Evolutionary conservation across 2,888 invertebrate genomes (phyloP).

Genomic region (Harmothoe impar): DNA sequence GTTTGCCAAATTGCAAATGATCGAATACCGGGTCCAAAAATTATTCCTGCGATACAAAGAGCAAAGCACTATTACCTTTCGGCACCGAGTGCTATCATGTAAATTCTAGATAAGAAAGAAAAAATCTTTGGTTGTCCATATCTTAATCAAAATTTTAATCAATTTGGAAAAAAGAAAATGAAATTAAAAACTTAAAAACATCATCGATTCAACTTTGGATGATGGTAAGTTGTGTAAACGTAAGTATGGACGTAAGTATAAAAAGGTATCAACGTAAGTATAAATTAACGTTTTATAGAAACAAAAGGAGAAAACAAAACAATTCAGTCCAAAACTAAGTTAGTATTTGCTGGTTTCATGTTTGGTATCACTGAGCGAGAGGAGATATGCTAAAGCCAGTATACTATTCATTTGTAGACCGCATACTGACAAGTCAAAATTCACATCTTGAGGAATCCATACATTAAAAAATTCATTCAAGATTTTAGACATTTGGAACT

Average conservation of each 20-base stretch:
- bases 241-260: conserved; percentile 60
- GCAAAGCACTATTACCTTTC: not conserved
- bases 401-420: not conserved
- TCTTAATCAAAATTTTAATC: not conserved
- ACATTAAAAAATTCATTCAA: not conserved
- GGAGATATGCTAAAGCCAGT: not conserved
- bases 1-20: conserved; percentile 11
- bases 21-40: not conserved
- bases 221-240: conserved; percentile 62
- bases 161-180: not conserved
- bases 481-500: not conserved
- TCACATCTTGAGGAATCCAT: not conserved
- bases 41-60: not conserved
- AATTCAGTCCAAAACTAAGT: too few species aligned
- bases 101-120: not conserved
- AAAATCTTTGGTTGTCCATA: not conserved
- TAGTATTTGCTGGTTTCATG: conserved; percentile 12
- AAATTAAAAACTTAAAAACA: not conserved
- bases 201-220: conserved; percentile 59
- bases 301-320: not conserved
- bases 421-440: not conserved
- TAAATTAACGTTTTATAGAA: not conserved
- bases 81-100: not conserved
- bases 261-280: not conserved
- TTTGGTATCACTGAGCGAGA: not conserved